phyloP scores from a whole-genome alignment of 1,140 invertebrate genomes.

The Orussus abietinus region DNA sequence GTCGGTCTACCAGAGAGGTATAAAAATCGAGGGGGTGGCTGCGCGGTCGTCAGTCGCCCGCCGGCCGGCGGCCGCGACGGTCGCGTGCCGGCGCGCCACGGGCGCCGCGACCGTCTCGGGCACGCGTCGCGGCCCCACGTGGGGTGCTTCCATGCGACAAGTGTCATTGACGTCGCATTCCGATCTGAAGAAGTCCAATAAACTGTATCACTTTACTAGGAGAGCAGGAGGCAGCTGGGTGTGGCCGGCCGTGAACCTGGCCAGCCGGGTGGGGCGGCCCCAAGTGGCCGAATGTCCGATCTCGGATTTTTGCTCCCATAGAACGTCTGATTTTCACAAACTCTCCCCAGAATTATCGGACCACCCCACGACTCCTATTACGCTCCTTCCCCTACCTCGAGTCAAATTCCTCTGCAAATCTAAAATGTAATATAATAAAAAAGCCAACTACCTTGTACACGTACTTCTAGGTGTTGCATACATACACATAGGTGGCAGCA shows the following conservation, averaged over 20 bases:
- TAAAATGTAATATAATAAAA: no score
- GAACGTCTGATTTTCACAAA: no score
- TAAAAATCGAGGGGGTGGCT: slow-evolving; percentile 35
- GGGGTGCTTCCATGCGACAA: slow-evolving; percentile 6
- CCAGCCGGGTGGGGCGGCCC: neutral
- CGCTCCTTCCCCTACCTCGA: no score
- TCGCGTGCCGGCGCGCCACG: neutral
- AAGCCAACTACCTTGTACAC: no score
- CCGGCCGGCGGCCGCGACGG: neutral
- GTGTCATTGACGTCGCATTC: slow-evolving; percentile 37
- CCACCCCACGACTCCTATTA: no score
- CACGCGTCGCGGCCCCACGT: neutral
- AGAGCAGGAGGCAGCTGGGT: slow-evolving; percentile 24
- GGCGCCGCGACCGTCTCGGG: neutral
- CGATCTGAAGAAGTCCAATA: slow-evolving; percentile 47
- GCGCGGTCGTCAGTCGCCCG: no score
- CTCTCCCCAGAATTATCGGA: no score
- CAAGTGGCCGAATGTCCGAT: neutral
- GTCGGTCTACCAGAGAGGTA: slow-evolving; percentile 29
- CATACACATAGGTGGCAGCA: no score
- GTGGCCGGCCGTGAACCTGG: slow-evolving; percentile 12
- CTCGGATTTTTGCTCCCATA: slow-evolving; percentile 9
- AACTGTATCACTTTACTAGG: slow-evolving; percentile 47
- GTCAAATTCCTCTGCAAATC: no score
- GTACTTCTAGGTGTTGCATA: no score